Evolutionary conservation across 2,888 invertebrate species (phyloP), one percentile per base, ranked within the genome.

Genomic region (Arctia plantaginis): DNA sequence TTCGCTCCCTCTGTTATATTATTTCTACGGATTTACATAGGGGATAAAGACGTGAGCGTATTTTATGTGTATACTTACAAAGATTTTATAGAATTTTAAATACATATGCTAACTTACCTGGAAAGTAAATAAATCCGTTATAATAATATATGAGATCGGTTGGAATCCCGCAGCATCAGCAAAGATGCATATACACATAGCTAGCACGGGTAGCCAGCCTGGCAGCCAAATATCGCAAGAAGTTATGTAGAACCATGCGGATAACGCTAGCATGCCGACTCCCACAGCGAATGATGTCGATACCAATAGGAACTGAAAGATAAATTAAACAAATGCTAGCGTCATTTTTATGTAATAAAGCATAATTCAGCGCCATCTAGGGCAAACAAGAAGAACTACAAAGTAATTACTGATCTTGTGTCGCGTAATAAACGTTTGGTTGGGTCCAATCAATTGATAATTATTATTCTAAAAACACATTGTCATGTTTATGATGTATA

Each of bases 101-200:
- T 59, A 59, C n/a, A 10, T 3, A 23, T 8, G n/a, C 18, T 30
- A 15, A 84, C 90, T 80, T 39, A 95, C 95, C 90, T 95, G 95
- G 85, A 95, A 95, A 0, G 92, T 93, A 70, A 95, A 95, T 70
- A 95, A 79, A 78, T 95, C 95, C 3, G 95, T 94, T 62, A 95
- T 95, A 67, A 95, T 95, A 69, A 95, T 94, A 69, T 95, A 95
- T 0, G 95, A 94, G 59, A 95, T 93, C 0, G 95, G 95, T 79
- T 95, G 95, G 86, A 95, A 95, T 13, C 95, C 95, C 0, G 95
- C 95, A 0, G 95, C 95, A 70, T 95, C 95, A 12, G 92, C 91
- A 81, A 95, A 94, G 81, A 95, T 94, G 80, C 94, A 93, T 3
- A 94, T 73, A 59, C 95, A 94, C 94, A 95, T 93, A 33, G 95